Percentiles rank a stretch among this genome's conserved stretches.
Evolutionary conservation across 37 sponge, comb jelly and placozoan genomes (phyloP).

Genomic region (Cliona cf. orientalis): DNA sequence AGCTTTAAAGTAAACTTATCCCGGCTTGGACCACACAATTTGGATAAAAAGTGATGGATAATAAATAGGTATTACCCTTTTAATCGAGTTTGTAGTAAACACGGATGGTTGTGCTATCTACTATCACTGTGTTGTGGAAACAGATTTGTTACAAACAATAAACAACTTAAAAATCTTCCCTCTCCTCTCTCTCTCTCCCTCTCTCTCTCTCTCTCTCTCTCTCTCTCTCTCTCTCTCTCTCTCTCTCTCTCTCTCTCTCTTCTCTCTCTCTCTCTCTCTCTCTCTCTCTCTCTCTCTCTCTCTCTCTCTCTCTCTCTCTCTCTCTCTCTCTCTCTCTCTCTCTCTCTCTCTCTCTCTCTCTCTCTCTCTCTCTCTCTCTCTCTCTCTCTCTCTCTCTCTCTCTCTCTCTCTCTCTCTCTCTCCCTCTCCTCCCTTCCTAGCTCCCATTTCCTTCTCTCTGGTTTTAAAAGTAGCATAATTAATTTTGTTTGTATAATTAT

Average conservation of each 20-base stretch:
- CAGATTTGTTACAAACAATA: too few species aligned
- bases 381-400: background rate
- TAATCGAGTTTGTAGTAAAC: too few species aligned
- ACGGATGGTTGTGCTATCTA: too few species aligned
- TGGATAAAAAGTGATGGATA: too few species aligned
- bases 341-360: background rate
- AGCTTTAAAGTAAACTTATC: too few species aligned
- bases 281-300: background rate
- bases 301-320: background rate
- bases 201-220: background rate
- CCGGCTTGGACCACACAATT: too few species aligned
- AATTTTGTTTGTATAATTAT: too few species aligned
- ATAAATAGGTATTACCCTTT: too few species aligned
- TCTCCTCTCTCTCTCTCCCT: too few species aligned
- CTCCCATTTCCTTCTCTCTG: background rate
- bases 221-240: background rate
- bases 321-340: background rate
- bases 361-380: background rate
- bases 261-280: background rate
- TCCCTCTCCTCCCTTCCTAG: background rate
- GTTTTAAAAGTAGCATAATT: too few species aligned
- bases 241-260: background rate
- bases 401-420: background rate
- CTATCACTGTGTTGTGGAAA: too few species aligned
- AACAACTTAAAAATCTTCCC: too few species aligned